Evolutionary conservation across 2,888 invertebrate genomes (phyloP), one percentile per base, ranked within the genome.

Genomic region (Eugnorisma glareosa): DNA sequence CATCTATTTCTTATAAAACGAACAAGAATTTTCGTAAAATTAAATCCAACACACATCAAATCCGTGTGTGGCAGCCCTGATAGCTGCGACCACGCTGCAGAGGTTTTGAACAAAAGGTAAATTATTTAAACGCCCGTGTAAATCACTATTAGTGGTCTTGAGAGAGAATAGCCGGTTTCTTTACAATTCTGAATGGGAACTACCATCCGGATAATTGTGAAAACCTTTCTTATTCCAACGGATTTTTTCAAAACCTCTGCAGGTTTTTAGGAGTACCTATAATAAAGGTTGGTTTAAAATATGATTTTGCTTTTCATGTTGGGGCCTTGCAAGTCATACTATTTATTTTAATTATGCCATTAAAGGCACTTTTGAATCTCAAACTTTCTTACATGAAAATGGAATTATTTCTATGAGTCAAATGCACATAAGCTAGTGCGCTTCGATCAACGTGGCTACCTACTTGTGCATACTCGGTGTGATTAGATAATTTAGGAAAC

Each of bases 51-150:
- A 24, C 18, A 11, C 31, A 48, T 48, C 4, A 21, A 64, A 63
- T 5, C 28, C 13, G 18, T 28, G 18, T 21, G 74, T 11, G n/a
- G 0, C 76, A 76, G 6, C 82, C 85, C 83, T 82, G 73, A 7
- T 13, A 51, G 45, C 63, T 45, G 13, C 48, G 75, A 64, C 24
- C n/a, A 61, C 75, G 63, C 84, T 82, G 85, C 82, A 85, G 78
- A 73, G 75, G 73, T 85, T 82, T 78, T 48, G 40, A 79, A 82
- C 85, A 85, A 84, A 85, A 70, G 85, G 79, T 79, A 66, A 82
- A 84, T 75, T 85, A 82, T 82, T 85, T 82, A 82, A 84, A 85
- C 72, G 85, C 61, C n/a, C 75, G 78, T 77, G 83, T 85, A 85
- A 85, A 84, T 84, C 79, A 79, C 79, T 85, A 85, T 82, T 75